Percentiles rank a stretch among this genome's conserved stretches.
Conservation (phyloP, 2,888 invertebrate species). For the Arrhopalites spinosus region DNA sequence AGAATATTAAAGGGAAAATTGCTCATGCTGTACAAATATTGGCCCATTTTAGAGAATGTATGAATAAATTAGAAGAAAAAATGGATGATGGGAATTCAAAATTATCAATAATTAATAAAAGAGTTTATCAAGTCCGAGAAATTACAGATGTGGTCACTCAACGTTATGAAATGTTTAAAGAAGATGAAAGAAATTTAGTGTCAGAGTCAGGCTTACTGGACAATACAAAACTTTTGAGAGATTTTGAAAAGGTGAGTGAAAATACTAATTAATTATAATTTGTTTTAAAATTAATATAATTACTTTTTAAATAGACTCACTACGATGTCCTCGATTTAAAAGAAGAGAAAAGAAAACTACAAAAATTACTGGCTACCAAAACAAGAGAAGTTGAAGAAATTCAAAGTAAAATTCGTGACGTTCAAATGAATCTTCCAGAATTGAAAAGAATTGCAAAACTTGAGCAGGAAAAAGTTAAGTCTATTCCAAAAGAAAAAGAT, state of each 20-base stretch:
- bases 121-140: slow-evolving; percentile 32
- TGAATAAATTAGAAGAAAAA: slow-evolving; percentile 29
- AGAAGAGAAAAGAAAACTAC: slow-evolving; percentile 34
- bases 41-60: slow-evolving; percentile 42
- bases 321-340: slow-evolving; percentile 18
- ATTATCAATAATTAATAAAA: slow-evolving; percentile 32
- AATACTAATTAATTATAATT: too few relatives aligned
- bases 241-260: slow-evolving; percentile 44
- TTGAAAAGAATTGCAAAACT: background rate
- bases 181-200: slow-evolving; percentile 24
- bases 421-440: slow-evolving; percentile 18
- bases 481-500: background rate
- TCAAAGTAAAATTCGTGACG: slow-evolving; percentile 14
- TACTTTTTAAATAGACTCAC: too few relatives aligned
- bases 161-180: slow-evolving; percentile 24
- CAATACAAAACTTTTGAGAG: slow-evolving; percentile 38
- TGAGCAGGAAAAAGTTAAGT: background rate
- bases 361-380: slow-evolving; percentile 12
- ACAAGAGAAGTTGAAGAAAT: slow-evolving; percentile 9
- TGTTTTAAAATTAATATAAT: too few relatives aligned
- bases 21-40: slow-evolving; percentile 42
- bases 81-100: slow-evolving; percentile 27
- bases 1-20: slow-evolving; percentile 42
- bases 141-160: slow-evolving; percentile 23
- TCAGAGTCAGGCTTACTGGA: slow-evolving; percentile 43